Evolutionary conservation across 2,113 vertebrate species (phyloP), one percentile per base, ranked within the genome.

Genomic region (Albula goreensis): DNA sequence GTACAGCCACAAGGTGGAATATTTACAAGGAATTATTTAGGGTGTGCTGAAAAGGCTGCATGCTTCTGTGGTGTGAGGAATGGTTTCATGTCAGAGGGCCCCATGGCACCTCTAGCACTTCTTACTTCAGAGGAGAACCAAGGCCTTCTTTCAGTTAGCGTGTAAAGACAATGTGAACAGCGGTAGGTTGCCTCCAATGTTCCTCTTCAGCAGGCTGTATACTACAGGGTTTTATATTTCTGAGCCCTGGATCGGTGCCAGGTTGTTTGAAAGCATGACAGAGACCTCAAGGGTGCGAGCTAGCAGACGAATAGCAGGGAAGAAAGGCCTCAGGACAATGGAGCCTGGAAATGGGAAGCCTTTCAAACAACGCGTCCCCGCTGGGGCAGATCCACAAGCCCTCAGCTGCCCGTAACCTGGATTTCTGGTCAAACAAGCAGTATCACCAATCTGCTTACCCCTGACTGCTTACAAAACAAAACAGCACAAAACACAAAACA

Each of bases 401-500:
- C n/a, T 17, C 22, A n/a, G 19, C 52, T 53, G 51, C 48, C 77
- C 83, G 41, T 19, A n/a, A 50, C 15, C 31, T 17, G 52, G 56
- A 50, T 50, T 22, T 57, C 10, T 9, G 63, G 10, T 49, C 25
- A 50, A 51, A 5, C 31, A 3, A 48, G 4, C 10, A 1, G 50
- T 2, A 4, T 57, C 48, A 50, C 52, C 81, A 49, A 22, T 50
- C 81, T 49, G 51, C 9, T 86, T 78, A 12, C 12, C 53, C 53
- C 4, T 60, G n/a, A 63, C 19, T 48, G 2, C 63, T 63, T 48
- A 74, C 41, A 81, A 86, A 82, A 82, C 41, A 74, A 82, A 86
- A 31, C 70, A 25, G 22, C n/a, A 74, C 9, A 74, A n/a, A 5
- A 77, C 70, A 15, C n/a, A 4, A n/a, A 7, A 48, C n/a, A 12